Percentiles rank a stretch among this genome's conserved stretches.
phyloP scores from a whole-genome alignment of 2,797 vertebrate genomes.

The Chelon auratus region DNA sequence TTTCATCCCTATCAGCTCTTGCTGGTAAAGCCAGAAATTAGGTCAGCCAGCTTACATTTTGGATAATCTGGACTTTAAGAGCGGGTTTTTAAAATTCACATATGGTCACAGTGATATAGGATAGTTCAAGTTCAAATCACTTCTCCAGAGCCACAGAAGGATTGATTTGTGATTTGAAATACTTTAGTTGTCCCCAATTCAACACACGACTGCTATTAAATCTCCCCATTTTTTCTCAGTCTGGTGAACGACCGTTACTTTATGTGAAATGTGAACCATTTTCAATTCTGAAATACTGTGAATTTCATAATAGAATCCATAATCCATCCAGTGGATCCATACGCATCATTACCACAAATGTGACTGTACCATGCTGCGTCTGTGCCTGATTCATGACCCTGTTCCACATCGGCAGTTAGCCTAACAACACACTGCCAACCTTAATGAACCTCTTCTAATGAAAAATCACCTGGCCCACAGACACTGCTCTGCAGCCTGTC shows the following conservation, averaged over 20 bases:
- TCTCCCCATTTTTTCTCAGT: slow-evolving; percentile 2
- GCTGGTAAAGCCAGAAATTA: slow-evolving; percentile 60
- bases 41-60: slow-evolving; percentile 72
- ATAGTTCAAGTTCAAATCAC: slow-evolving; percentile 12
- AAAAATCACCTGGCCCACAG: slow-evolving; percentile 77
- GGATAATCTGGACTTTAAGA: slow-evolving; percentile 69
- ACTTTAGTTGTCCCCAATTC: background rate
- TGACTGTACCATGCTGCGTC: slow-evolving; percentile 27
- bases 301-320: slow-evolving; percentile 42
- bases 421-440: slow-evolving; percentile 61
- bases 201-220: background rate
- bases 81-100: slow-evolving; percentile 54
- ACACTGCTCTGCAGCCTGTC: slow-evolving; percentile 57
- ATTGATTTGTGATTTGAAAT: slow-evolving; percentile 1
- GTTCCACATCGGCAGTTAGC: slow-evolving; percentile 72
- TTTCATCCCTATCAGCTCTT: slow-evolving; percentile 64
- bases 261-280: slow-evolving; percentile 16
- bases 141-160: background rate
- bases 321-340: slow-evolving; percentile 32
- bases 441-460: slow-evolving; percentile 75
- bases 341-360: slow-evolving; percentile 44
- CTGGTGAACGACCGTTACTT: background rate
- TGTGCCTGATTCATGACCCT: slow-evolving; percentile 65
- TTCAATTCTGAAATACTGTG: slow-evolving; percentile 32
- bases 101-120: slow-evolving; percentile 14